phyloP scores from a whole-genome alignment of 1,140 invertebrate species.

The Zaprionus camerounensis region DNA sequence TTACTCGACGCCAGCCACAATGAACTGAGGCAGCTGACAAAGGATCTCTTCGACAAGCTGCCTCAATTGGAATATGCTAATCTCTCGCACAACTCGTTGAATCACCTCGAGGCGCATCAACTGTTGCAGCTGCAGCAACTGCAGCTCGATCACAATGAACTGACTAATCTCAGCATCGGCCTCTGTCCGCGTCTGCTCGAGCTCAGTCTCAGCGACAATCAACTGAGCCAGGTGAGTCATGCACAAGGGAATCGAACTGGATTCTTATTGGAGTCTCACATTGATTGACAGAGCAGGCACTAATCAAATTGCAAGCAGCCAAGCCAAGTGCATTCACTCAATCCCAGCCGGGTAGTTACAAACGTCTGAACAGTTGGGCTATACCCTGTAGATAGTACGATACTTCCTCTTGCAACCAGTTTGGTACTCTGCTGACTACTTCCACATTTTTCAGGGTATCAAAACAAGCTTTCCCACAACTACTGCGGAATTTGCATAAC shows the following conservation, averaged over 20 bases:
- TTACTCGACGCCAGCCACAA: constrained; percentile 73
- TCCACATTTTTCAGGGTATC: not conserved
- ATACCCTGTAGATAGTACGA: not conserved
- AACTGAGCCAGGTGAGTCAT: constrained; percentile 58
- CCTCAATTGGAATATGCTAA: constrained; percentile 66
- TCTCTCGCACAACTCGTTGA: constrained; percentile 70
- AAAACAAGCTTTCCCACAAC: constrained; percentile 2
- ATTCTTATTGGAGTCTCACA: not conserved
- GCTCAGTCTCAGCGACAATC: constrained; percentile 63
- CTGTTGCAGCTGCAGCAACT: constrained; percentile 58
- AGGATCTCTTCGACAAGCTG: constrained; percentile 52
- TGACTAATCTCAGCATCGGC: constrained; percentile 56
- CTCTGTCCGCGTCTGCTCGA: constrained; percentile 55
- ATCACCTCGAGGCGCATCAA: constrained; percentile 49
- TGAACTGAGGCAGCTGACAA: constrained; percentile 49
- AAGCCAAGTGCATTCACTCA: not conserved
- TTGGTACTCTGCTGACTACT: not conserved
- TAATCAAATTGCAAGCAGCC: not conserved
- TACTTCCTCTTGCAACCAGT: not conserved
- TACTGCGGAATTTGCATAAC: not conserved
- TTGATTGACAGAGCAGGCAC: not conserved
- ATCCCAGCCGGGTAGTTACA: not conserved
- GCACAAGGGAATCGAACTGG: not conserved
- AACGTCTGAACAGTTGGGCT: not conserved
- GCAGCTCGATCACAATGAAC: constrained; percentile 64